phyloP scores from a whole-genome alignment of 2,797 vertebrate genomes.

The Aldrovandia affinis region DNA sequence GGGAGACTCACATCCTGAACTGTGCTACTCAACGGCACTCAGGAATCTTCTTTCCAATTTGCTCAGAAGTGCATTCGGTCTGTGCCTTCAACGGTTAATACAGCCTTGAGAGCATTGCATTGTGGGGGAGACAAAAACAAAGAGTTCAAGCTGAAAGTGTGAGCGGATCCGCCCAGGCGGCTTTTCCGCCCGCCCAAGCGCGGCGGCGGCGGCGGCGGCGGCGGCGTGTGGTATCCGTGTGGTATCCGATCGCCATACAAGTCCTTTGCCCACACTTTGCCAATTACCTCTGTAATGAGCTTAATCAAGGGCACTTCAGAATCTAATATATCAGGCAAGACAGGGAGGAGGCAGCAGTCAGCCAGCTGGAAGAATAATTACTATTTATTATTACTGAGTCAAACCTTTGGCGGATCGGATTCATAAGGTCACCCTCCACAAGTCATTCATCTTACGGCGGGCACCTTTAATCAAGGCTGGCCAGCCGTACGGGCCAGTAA shows the following conservation, averaged over 20 bases:
- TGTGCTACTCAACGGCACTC: background rate
- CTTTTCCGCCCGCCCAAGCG: background rate
- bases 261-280: background rate
- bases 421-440: slow-evolving; percentile 52
- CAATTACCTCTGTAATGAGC: slow-evolving; percentile 55
- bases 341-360: slow-evolving; percentile 39
- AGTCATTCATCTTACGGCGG: slow-evolving; percentile 60
- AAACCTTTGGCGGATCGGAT: slow-evolving; percentile 52
- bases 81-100: background rate
- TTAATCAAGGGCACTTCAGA: slow-evolving; percentile 41
- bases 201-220: background rate
- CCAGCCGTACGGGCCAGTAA: slow-evolving; percentile 41
- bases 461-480: slow-evolving; percentile 51
- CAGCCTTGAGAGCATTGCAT: background rate
- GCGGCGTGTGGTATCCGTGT: too few species aligned
- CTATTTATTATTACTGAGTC: slow-evolving; percentile 56
- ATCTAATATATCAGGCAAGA: slow-evolving; percentile 41
- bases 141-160: background rate
- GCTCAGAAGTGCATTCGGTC: background rate
- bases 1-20: background rate
- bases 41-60: background rate
- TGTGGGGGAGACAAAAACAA: background rate
- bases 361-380: slow-evolving; percentile 57
- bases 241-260: slow-evolving; percentile 14
- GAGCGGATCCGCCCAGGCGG: too few species aligned